A percentile compares a stretch with the other conserved stretches of the same genome.
Evolutionary conservation across 2,888 invertebrate genomes (phyloP).

Genomic region (Monoplex corrugatus): DNA sequence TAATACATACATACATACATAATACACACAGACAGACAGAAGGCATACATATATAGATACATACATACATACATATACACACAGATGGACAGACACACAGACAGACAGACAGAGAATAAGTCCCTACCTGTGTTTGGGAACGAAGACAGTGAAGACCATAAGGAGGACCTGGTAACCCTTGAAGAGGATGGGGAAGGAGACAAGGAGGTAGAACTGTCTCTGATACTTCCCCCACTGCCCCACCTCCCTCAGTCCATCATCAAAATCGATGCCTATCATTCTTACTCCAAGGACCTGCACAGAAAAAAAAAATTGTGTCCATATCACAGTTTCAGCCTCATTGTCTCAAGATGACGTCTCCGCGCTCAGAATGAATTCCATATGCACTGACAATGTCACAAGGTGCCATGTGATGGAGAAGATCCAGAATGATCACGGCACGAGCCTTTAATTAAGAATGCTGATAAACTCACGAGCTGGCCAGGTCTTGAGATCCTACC

Average conservation of each 20-base stretch:
- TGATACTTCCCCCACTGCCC: slow-evolving; percentile 70
- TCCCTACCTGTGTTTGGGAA: slow-evolving; percentile 65
- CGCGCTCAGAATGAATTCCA: no score
- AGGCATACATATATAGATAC: no score
- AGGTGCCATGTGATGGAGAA: background rate
- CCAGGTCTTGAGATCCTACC: no score
- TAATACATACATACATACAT: no score
- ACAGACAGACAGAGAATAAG: slow-evolving; percentile 19
- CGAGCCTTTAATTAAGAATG: no score
- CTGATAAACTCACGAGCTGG: no score
- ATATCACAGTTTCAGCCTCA: background rate
- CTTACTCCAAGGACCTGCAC: no score
- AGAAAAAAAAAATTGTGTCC: background rate
- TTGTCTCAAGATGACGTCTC: background rate
- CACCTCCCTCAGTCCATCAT: slow-evolving; percentile 63
- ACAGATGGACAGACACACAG: slow-evolving; percentile 19
- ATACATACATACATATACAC: background rate
- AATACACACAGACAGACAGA: no score
- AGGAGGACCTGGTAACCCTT: slow-evolving; percentile 61
- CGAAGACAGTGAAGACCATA: slow-evolving; percentile 62
- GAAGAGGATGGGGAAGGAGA: slow-evolving; percentile 63
- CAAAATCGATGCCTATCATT: slow-evolving; percentile 55
- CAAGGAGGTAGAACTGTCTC: slow-evolving; percentile 61
- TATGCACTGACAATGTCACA: background rate
- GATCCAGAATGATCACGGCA: background rate